phyloP scores from a whole-genome alignment of 2,113 vertebrate species.

The Silurus meridionalis region DNA sequence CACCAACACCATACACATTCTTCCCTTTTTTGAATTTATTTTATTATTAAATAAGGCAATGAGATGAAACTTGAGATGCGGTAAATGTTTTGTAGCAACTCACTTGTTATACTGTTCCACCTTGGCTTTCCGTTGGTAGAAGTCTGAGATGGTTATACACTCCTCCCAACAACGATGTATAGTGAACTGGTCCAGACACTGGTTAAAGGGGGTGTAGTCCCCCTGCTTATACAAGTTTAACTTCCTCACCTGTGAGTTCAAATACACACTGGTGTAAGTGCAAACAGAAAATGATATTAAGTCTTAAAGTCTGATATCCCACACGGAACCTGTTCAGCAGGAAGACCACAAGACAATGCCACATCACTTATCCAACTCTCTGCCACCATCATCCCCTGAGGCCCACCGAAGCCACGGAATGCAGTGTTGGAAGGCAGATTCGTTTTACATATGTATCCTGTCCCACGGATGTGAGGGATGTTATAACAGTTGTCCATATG shows the following conservation, averaged over 20 bases:
- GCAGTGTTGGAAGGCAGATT: slow-evolving; percentile 94
- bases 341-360: slow-evolving; percentile 75
- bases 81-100: not conserved
- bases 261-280: not conserved
- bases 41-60: not conserved
- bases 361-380: slow-evolving; percentile 89
- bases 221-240: slow-evolving; percentile 87
- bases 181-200: slow-evolving; percentile 82
- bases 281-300: not conserved
- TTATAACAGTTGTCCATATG: slow-evolving; percentile 95
- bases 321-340: slow-evolving; percentile 79
- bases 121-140: slow-evolving; percentile 66
- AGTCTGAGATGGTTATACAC: slow-evolving; percentile 77
- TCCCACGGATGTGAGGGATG: slow-evolving; percentile 81
- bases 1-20: not conserved
- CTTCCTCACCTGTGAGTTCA: slow-evolving; percentile 78
- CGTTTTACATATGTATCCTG: slow-evolving; percentile 85
- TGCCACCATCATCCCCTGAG: slow-evolving; percentile 89
- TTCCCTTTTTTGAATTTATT: not conserved
- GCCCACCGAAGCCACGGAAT: slow-evolving; percentile 93
- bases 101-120: slow-evolving; percentile 88
- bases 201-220: slow-evolving; percentile 86
- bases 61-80: not conserved
- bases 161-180: slow-evolving; percentile 89
- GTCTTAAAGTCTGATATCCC: not conserved